A percentile compares a stretch with the other conserved stretches of the same genome.
Conservation (phyloP, 2,888 invertebrate species). For the Ceramica pisi region DNA sequence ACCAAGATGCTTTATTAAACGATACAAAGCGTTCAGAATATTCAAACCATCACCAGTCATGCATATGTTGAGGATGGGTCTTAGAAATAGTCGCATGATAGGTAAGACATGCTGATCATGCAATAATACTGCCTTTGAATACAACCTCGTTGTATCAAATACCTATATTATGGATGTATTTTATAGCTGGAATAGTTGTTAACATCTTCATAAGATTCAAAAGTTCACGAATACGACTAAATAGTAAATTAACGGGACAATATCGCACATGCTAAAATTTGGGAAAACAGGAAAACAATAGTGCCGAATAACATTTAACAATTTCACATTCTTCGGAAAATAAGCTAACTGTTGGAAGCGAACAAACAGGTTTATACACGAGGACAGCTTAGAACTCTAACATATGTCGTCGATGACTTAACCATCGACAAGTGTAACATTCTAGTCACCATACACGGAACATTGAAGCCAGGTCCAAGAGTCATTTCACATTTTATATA, state of each 20-base stretch:
- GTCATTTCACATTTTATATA: conserved; percentile 48
- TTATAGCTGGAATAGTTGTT: neutral
- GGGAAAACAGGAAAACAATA: conserved; percentile 1
- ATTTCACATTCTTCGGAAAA: conserved; percentile 27
- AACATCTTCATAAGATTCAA: neutral
- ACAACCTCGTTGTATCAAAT: conserved; percentile 22
- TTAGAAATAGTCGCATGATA: conserved; percentile 41
- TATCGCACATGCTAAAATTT: conserved; percentile 53
- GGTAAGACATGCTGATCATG: conserved; percentile 61
- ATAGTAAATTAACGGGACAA: neutral
- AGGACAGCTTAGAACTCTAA: conserved; percentile 22
- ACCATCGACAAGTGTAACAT: conserved; percentile 34
- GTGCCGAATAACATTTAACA: conserved; percentile 16
- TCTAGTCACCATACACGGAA: conserved; percentile 58
- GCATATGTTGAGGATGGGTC: conserved; percentile 45
- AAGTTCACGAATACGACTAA: neutral
- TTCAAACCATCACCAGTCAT: conserved; percentile 61
- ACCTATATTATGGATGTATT: conserved; percentile 14
- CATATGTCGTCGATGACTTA: conserved; percentile 27
- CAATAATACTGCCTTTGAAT: conserved; percentile 30
- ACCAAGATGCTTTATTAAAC: conserved; percentile 64
- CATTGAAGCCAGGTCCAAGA: conserved; percentile 57
- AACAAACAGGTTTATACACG: conserved; percentile 51
- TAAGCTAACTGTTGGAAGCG: conserved; percentile 47
- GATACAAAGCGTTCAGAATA: conserved; percentile 45